Conservation (phyloP, 2,113 vertebrate species). For the Pseudois nayaur region DNA sequence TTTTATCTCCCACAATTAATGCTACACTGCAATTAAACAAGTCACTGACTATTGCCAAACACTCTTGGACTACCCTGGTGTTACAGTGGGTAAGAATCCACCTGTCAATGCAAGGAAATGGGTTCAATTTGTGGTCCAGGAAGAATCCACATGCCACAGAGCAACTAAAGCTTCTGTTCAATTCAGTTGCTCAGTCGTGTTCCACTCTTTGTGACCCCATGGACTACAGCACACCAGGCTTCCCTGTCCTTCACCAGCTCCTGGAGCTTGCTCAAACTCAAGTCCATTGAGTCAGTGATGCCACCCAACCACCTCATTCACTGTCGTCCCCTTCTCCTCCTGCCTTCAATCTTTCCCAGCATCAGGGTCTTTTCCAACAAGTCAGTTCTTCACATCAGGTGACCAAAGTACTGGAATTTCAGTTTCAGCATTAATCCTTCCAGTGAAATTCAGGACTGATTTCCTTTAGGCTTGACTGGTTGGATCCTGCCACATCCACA, state of each 20-base stretch:
- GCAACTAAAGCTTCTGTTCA: neutral
- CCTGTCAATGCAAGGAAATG: neutral
- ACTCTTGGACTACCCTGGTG: neutral
- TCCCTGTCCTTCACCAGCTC: neutral
- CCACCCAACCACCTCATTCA: neutral
- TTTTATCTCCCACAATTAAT: neutral
- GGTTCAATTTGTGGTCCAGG: neutral
- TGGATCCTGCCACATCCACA: neutral
- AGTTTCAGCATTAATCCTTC: neutral
- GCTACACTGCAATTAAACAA: neutral
- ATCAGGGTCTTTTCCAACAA: neutral
- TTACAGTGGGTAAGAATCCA: neutral
- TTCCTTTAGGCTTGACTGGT: neutral
- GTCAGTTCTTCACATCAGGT: neutral
- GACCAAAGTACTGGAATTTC: neutral
- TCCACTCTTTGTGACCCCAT: neutral
- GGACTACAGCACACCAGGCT: neutral
- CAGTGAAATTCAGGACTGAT: neutral
- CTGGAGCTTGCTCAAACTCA: neutral
- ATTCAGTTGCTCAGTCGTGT: neutral
- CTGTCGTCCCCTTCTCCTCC: neutral
- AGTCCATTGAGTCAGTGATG: neutral
- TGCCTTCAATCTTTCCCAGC: neutral
- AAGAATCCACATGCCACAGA: neutral
- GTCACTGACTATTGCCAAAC: neutral